phyloP scores from a whole-genome alignment of 92 coral and sea anemone species.

The Porites cylindrica region DNA sequence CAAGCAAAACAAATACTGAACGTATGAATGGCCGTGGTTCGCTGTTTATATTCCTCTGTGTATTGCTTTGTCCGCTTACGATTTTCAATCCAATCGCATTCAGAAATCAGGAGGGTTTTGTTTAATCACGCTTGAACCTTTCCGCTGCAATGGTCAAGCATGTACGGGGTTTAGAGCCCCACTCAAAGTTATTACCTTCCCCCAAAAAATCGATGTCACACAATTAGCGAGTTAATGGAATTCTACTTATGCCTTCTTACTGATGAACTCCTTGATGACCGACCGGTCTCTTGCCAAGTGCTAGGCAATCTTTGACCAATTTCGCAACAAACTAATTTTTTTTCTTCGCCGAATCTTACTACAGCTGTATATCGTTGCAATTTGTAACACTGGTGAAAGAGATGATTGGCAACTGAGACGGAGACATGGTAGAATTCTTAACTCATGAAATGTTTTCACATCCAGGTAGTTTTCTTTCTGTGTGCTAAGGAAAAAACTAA shows the following conservation, averaged over 20 bases:
- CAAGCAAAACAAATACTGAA: constrained; percentile 46
- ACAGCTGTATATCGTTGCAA: background rate
- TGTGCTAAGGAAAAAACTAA: constrained; percentile 8
- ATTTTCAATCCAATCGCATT: constrained; percentile 17
- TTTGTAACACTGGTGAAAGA: background rate
- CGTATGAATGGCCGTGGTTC: constrained; percentile 37
- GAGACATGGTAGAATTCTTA: background rate
- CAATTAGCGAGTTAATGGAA: constrained; percentile 52
- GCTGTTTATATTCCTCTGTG: constrained; percentile 43
- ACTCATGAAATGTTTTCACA: background rate
- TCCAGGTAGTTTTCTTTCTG: constrained; percentile 1
- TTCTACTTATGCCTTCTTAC: constrained; percentile 46
- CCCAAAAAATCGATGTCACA: constrained; percentile 57
- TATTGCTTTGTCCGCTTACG: constrained; percentile 38
- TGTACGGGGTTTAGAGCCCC: background rate
- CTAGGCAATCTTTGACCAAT: constrained; percentile 22
- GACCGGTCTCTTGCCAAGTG: constrained; percentile 4
- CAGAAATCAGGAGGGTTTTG: constrained; percentile 23
- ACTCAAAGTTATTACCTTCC: background rate
- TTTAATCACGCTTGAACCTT: constrained; percentile 4
- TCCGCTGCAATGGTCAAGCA: constrained; percentile 40
- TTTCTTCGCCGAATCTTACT: background rate
- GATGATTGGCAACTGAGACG: background rate
- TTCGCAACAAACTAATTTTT: constrained; percentile 13
- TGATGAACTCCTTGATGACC: constrained; percentile 36